Conservation (phyloP, 2,888 invertebrate genomes). For the Timema podura region DNA sequence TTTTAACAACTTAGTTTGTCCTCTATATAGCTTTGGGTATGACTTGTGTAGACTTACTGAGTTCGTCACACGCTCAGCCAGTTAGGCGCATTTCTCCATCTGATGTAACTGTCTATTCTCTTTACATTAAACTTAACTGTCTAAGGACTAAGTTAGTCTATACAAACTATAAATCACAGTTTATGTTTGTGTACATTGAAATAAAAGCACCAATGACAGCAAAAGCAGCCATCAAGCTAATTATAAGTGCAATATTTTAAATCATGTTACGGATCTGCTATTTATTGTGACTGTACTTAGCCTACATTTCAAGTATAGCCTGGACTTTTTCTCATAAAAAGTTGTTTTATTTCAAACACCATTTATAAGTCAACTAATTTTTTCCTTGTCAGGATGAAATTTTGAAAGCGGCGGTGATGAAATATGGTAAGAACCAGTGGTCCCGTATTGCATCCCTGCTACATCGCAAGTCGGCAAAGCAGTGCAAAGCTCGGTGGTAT, state of each 20-base stretch:
- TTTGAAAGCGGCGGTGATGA: conserved; percentile 99
- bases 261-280: not conserved
- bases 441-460: conserved; percentile 96
- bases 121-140: too few relatives aligned
- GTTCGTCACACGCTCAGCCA: too few relatives aligned
- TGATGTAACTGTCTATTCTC: too few relatives aligned
- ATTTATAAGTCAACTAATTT: not conserved
- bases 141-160: not conserved
- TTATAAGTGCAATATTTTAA: not conserved
- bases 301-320: too few relatives aligned
- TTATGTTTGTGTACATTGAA: not conserved
- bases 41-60: too few relatives aligned
- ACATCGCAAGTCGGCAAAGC: conserved; percentile 98
- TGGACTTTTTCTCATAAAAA: not conserved
- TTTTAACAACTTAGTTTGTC: too few relatives aligned
- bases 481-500: conserved; percentile 99
- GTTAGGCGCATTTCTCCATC: too few relatives aligned
- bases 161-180: too few relatives aligned
- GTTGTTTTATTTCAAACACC: conserved; percentile 2
- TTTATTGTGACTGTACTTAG: too few relatives aligned
- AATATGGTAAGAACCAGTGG: conserved; percentile 99
- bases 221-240: not conserved
- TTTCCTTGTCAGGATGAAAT: conserved; percentile 88
- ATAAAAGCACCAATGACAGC: too few relatives aligned
- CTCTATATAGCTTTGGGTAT: too few relatives aligned